Percentiles rank a stretch among this genome's conserved stretches.
Evolutionary conservation across 2,113 vertebrate species (phyloP).

Genomic region (Panthera uncia): DNA sequence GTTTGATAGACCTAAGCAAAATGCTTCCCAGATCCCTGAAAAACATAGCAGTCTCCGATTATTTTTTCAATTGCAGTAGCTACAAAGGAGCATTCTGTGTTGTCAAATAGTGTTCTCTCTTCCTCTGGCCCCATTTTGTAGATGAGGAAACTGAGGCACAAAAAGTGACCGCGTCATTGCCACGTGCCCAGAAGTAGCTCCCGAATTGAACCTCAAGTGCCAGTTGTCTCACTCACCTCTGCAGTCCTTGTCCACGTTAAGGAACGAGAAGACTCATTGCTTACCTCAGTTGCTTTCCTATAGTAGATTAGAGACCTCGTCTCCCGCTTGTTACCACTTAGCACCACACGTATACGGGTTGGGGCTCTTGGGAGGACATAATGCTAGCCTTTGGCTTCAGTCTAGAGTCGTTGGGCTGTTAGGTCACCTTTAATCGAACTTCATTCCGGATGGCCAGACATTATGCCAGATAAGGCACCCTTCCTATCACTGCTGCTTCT

Average conservation of each 20-base stretch:
- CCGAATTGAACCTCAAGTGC: background rate
- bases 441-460: background rate
- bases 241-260: background rate
- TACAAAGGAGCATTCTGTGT: background rate
- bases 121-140: background rate
- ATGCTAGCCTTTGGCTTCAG: background rate
- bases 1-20: background rate
- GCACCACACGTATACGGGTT: background rate
- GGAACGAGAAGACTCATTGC: background rate
- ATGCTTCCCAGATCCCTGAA: background rate
- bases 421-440: background rate
- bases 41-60: background rate
- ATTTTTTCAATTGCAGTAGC: background rate
- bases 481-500: background rate
- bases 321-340: background rate
- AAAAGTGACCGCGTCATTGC: background rate
- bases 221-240: background rate
- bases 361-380: background rate
- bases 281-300: background rate
- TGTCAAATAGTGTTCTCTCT: background rate
- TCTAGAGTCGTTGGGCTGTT: background rate
- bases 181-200: background rate
- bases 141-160: background rate
- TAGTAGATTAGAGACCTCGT: background rate
- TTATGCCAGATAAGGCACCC: background rate